Percentiles rank a stretch among this genome's conserved stretches.
Conservation (phyloP, 2,888 invertebrate genomes). For the Beris chalybata region DNA sequence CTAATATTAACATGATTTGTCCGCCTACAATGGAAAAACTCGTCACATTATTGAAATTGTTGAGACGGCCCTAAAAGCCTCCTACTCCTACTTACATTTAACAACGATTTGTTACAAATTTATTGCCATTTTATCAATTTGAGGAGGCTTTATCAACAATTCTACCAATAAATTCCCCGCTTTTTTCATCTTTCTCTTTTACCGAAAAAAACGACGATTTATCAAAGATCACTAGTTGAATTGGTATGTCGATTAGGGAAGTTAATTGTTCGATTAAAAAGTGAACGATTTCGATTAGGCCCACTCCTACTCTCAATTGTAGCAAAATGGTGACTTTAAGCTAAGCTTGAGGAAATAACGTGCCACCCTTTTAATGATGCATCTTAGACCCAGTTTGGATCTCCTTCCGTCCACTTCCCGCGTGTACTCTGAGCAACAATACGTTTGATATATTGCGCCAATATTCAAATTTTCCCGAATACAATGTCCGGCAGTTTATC, state of each 20-base stretch:
- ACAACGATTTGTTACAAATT: constrained; percentile 4
- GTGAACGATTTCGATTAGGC: constrained; percentile 2
- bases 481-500: constrained; percentile 27
- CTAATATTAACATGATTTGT: no score
- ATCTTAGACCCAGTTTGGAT: background rate
- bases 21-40: constrained; percentile 14
- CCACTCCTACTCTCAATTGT: background rate
- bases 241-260: background rate
- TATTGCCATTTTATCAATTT: constrained; percentile 19
- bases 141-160: background rate
- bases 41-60: constrained; percentile 17
- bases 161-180: background rate
- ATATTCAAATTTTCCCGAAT: constrained; percentile 17
- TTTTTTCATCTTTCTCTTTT: background rate
- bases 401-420: background rate
- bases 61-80: constrained; percentile 1
- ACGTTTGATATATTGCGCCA: constrained; percentile 22
- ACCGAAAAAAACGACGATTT: background rate
- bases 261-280: constrained; percentile 1
- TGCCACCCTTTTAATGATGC: background rate
- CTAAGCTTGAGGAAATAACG: background rate
- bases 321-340: background rate
- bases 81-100: constrained; percentile 4
- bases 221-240: background rate
- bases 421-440: background rate